Percentiles rank a stretch among this genome's conserved stretches.
These are phyloP conservation scores for Scrobipalpa costella DNA, from an alignment of 2,888 invertebrate species.

Conservation along the genomic window DNA sequence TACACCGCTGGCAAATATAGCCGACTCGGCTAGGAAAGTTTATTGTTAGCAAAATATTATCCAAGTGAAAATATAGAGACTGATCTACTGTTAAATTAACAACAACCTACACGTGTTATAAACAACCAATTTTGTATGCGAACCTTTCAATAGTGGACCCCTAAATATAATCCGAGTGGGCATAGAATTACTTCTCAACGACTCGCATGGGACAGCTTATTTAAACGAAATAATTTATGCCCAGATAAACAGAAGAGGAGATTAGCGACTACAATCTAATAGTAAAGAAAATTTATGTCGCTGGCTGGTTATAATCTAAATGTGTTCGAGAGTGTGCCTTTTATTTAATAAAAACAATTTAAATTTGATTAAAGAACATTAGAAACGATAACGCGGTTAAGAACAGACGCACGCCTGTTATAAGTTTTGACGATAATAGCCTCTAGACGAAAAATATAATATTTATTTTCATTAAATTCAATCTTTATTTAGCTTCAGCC, in stretches of 20 bases:
- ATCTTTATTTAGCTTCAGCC: background rate
- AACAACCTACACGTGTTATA: too few relatives aligned
- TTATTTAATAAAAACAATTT: slow-evolving; percentile 56
- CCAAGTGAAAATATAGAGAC: too few relatives aligned
- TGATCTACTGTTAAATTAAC: background rate
- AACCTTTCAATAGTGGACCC: slow-evolving; percentile 6
- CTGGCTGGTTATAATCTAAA: slow-evolving; percentile 58
- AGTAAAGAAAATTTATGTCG: slow-evolving; percentile 66
- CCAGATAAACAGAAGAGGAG: slow-evolving; percentile 57
- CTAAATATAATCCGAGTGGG: slow-evolving; percentile 62
- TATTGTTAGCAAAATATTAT: background rate
- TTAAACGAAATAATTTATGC: slow-evolving; percentile 68
- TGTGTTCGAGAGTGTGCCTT: slow-evolving; percentile 64
- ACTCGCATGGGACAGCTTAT: slow-evolving; percentile 62
- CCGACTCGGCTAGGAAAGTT: too few relatives aligned
- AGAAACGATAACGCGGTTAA: slow-evolving; percentile 36
- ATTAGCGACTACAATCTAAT: slow-evolving; percentile 68
- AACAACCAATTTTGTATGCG: slow-evolving; percentile 27
- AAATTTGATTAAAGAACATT: slow-evolving; percentile 62
- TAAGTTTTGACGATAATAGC: background rate
- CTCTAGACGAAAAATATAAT: slow-evolving; percentile 8
- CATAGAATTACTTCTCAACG: slow-evolving; percentile 69
- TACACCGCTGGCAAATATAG: too few relatives aligned
- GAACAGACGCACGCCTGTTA: background rate
- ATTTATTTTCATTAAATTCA: slow-evolving; percentile 8